Conservation (phyloP, 1,140 invertebrate genomes). For the Cotesia chilonis region DNA sequence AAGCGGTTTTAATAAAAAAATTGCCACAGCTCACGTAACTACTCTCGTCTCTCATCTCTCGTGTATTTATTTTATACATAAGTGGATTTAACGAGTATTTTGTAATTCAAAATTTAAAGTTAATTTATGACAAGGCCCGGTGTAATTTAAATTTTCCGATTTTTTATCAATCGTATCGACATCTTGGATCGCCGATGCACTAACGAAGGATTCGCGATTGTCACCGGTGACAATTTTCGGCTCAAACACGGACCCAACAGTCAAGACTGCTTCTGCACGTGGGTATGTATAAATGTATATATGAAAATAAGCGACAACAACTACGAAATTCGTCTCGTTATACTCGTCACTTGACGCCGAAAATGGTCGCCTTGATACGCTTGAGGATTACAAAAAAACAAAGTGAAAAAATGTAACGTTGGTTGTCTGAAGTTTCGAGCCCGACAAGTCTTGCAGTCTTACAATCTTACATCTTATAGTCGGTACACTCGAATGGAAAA, state of each 20-base stretch:
- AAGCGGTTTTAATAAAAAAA: constrained; percentile 54
- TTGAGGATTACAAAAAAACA: constrained; percentile 13
- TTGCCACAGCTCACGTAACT: background rate
- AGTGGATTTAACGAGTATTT: constrained; percentile 67
- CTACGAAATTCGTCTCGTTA: constrained; percentile 29
- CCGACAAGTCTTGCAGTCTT: constrained; percentile 26
- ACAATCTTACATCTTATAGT: too few relatives aligned
- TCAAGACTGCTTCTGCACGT: constrained; percentile 12
- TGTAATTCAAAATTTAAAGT: constrained; percentile 57
- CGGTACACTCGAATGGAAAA: constrained; percentile 5
- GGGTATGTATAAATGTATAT: constrained; percentile 28
- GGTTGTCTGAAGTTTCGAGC: background rate
- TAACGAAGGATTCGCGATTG: too few relatives aligned
- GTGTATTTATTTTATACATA: constrained; percentile 57
- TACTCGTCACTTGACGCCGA: constrained; percentile 33
- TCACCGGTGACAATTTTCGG: too few relatives aligned
- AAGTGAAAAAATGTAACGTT: background rate
- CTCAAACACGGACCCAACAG: too few relatives aligned
- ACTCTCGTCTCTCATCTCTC: constrained; percentile 15
- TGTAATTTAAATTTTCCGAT: constrained; percentile 23
- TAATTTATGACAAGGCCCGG: constrained; percentile 63
- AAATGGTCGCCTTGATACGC: constrained; percentile 33
- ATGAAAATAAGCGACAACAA: constrained; percentile 32
- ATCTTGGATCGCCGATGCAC: too few relatives aligned
- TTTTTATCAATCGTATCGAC: too few relatives aligned